Base-by-base conservation (phyloP, 2,888 invertebrate genomes). In the Nezara viridula region DNA sequence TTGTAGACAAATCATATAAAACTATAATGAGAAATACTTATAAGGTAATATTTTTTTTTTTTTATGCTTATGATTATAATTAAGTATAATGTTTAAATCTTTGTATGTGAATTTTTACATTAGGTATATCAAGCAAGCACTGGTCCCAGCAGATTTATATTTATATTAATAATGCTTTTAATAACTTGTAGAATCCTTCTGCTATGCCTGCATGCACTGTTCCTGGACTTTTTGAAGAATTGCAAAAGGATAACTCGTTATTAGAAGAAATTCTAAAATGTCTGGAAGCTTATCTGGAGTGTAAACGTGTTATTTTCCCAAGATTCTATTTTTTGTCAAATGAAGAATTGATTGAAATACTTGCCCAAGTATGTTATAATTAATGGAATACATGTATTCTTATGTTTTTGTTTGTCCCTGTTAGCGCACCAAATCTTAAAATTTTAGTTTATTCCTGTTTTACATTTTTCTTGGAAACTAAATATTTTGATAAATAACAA, bases 241-340 rank as follows among this genome's bases (percentile, higher is more conserved):
- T 97, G 40, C 93, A 94, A 73, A 95, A 95, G 90, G 96, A 96
- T 92, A 98, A 98, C 92, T 94, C 94, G 73, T 94, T 97, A 92
- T 93, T 98, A 88, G 98, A 98, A 91, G 96, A 97, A 92, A 98
- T 98, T 77, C 96, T 97, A 94, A 97, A 97, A 92, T 98, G 98
- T 91, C 94, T 98, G 50, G 98, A 98, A 92, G 95, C 95, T 92
- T 98, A 98, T 93, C 94, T 98, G 90, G 98, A 98, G 93, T 96
- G 96, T 0, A 98, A 98, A 92, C 94, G 98, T 32, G 96, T 96
- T 92, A 92, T 97, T 88, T 98, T 98, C 93, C 98, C 98, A 27
- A 93, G 96, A 89, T 96, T 97, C 92, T 97, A 96, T 92, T 97
- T 97, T 92, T 94, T 97, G 90, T 96, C 96, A 24, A 96, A 96